Evolutionary conservation across 2,888 invertebrate genomes (phyloP).

Genomic region (Leistus spinibarbis): DNA sequence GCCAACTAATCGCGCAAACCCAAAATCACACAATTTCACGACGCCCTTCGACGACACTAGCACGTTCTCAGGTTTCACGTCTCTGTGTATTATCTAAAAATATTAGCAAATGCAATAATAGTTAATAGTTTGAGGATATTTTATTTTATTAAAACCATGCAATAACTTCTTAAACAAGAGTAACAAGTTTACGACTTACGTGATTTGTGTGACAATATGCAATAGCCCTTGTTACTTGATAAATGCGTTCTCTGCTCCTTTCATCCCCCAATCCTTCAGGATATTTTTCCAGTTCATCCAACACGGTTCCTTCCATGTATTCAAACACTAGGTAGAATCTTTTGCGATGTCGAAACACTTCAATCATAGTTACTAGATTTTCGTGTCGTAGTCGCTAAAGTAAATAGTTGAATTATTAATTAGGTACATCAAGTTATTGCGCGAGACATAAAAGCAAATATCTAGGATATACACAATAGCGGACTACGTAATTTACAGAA

Average conservation of each 20-base stretch:
- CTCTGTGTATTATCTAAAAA: slow-evolving; percentile 81
- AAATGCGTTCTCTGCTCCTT: slow-evolving; percentile 75
- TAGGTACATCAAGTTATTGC: background rate
- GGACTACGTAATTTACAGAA: no score
- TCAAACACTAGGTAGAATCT: slow-evolving; percentile 89
- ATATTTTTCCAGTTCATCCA: slow-evolving; percentile 80
- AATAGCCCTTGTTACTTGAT: slow-evolving; percentile 80
- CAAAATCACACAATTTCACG: slow-evolving; percentile 90
- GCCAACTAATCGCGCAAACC: slow-evolving; percentile 79
- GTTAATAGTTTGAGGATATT: background rate
- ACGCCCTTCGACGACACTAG: slow-evolving; percentile 79
- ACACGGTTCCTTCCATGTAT: slow-evolving; percentile 82
- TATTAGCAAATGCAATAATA: background rate
- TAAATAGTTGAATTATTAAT: slow-evolving; percentile 37
- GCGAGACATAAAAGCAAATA: background rate
- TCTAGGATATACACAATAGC: no score
- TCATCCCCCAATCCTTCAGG: slow-evolving; percentile 76
- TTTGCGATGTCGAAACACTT: slow-evolving; percentile 83
- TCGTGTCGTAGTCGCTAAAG: slow-evolving; percentile 83
- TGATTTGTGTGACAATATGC: slow-evolving; percentile 84
- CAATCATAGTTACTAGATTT: slow-evolving; percentile 86
- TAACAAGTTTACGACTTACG: slow-evolving; percentile 60
- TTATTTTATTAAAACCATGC: background rate
- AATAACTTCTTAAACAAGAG: background rate
- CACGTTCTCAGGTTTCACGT: slow-evolving; percentile 90